Conservation (phyloP, 1,140 invertebrate species). For the Danaus melanippus region DNA sequence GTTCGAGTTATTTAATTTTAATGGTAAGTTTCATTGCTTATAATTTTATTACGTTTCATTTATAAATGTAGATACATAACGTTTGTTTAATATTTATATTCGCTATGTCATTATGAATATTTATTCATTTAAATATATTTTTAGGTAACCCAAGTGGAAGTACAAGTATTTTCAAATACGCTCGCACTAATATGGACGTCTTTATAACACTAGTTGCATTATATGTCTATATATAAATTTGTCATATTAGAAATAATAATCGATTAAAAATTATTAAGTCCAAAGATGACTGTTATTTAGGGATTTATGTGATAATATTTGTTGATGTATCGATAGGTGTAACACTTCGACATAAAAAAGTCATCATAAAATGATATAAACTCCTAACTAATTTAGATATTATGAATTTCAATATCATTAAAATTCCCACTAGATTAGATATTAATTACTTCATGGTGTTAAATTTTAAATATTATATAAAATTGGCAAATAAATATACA, state of each 20-base stretch:
- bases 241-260: constrained; percentile 33
- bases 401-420: constrained; percentile 9
- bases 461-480: constrained; percentile 39
- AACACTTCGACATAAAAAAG: constrained; percentile 34
- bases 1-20: constrained; percentile 53
- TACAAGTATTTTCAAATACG: constrained; percentile 56
- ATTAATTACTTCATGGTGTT: constrained; percentile 25
- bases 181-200: constrained; percentile 55
- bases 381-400: constrained; percentile 1
- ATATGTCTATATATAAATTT: constrained; percentile 46
- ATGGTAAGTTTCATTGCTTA: constrained; percentile 60
- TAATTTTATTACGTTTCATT: constrained; percentile 36
- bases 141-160: constrained; percentile 71
- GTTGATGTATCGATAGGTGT: constrained; percentile 53
- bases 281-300: constrained; percentile 64
- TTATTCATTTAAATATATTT: constrained; percentile 61
- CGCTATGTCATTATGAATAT: constrained; percentile 36
- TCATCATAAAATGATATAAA: constrained; percentile 41
- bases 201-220: constrained; percentile 45
- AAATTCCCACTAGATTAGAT: constrained; percentile 22
- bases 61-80: constrained; percentile 26
- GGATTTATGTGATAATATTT: constrained; percentile 64
- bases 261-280: constrained; percentile 36
- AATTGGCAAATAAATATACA: constrained; percentile 59
- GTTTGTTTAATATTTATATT: constrained; percentile 13